phyloP scores from a whole-genome alignment of 2,888 invertebrate species.

The Portevinia maculata region DNA sequence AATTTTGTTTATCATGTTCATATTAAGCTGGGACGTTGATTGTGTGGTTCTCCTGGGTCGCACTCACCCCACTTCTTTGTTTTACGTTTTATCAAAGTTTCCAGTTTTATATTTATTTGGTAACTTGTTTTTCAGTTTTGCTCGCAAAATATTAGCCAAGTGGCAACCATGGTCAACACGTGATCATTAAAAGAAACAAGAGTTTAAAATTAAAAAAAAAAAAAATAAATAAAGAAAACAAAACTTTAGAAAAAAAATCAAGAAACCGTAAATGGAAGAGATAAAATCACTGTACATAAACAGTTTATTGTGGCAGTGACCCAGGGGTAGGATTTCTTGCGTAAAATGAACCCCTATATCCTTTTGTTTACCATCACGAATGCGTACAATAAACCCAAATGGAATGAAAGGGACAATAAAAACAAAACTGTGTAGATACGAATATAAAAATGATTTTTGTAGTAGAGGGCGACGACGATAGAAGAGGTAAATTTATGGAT shows the following conservation, averaged over 20 bases:
- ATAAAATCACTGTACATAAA: slow-evolving; percentile 75
- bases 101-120: too few relatives aligned
- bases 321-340: slow-evolving; percentile 64
- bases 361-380: slow-evolving; percentile 60
- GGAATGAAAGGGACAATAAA: slow-evolving; percentile 40
- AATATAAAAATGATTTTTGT: slow-evolving; percentile 4
- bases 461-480: slow-evolving; percentile 16
- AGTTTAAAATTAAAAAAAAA: slow-evolving; percentile 76
- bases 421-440: too few relatives aligned
- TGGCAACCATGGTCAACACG: slow-evolving; percentile 77
- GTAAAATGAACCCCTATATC: slow-evolving; percentile 65
- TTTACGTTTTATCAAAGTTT: too few relatives aligned
- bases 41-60: too few relatives aligned
- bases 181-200: slow-evolving; percentile 79
- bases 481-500: too few relatives aligned
- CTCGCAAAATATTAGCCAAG: too few relatives aligned
- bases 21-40: too few relatives aligned
- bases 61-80: too few relatives aligned
- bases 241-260: slow-evolving; percentile 75
- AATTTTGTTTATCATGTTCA: too few relatives aligned
- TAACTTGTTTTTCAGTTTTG: too few relatives aligned
- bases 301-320: slow-evolving; percentile 74
- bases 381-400: slow-evolving; percentile 47
- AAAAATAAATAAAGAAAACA: slow-evolving; percentile 64
- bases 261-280: slow-evolving; percentile 47